Conservation (phyloP, 2,797 vertebrate species). For the Okamejei kenojei region DNA sequence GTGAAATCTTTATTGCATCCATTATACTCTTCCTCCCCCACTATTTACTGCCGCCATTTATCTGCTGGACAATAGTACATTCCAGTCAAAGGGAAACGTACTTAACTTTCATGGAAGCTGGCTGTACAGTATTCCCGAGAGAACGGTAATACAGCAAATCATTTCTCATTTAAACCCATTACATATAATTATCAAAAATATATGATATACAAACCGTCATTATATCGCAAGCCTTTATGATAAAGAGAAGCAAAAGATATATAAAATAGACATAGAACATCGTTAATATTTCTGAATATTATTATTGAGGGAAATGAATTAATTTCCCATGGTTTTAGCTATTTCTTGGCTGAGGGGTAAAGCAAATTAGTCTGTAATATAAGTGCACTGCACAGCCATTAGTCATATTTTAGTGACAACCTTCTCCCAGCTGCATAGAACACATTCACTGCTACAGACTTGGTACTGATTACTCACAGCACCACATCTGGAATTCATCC, state of each 20-base stretch:
- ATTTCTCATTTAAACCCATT: constrained; percentile 20
- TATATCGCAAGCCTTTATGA: neutral
- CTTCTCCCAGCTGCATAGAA: constrained; percentile 40
- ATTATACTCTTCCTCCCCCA: neutral
- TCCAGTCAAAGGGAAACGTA: constrained; percentile 25
- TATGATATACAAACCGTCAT: neutral
- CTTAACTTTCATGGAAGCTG: neutral
- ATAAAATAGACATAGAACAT: constrained; percentile 1
- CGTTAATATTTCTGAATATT: constrained; percentile 11
- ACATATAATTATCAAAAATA: constrained; percentile 4
- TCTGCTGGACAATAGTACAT: constrained; percentile 19
- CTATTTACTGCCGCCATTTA: constrained; percentile 25
- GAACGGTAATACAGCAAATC: constrained; percentile 21
- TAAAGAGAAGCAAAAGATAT: neutral
- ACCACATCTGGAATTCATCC: constrained; percentile 80
- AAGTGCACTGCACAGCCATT: constrained; percentile 27
- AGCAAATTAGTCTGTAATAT: constrained; percentile 18
- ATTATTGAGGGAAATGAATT: constrained; percentile 18
- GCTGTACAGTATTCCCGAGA: constrained; percentile 10
- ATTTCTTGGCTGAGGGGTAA: constrained; percentile 19
- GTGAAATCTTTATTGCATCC: constrained; percentile 10
- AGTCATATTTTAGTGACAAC: constrained; percentile 36
- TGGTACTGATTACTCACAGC: constrained; percentile 53
- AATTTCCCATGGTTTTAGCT: constrained; percentile 35
- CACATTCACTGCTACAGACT: constrained; percentile 42